Percentiles rank a stretch among this genome's conserved stretches.
phyloP scores from a whole-genome alignment of 2,113 vertebrate species.

The Poecilia latipinna region DNA sequence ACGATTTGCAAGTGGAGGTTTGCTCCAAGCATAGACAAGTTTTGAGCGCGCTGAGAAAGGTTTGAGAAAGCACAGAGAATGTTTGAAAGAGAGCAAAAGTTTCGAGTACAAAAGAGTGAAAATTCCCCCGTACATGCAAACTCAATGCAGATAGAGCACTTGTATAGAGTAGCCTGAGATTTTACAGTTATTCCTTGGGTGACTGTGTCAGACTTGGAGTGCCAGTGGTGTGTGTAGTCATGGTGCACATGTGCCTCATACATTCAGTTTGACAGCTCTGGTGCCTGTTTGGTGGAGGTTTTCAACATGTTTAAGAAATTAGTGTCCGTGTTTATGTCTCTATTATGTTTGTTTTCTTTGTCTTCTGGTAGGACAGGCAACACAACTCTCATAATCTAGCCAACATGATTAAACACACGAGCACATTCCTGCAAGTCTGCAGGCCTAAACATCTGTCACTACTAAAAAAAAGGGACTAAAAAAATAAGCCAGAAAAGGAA shows the following conservation, averaged over 20 bases:
- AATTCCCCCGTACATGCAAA: too few species aligned
- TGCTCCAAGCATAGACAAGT: too few species aligned
- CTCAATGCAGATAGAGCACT: too few species aligned
- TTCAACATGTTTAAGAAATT: neutral
- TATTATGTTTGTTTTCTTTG: slow-evolving; percentile 1
- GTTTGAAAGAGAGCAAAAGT: too few species aligned
- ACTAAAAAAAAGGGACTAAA: neutral
- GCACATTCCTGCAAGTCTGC: slow-evolving; percentile 49
- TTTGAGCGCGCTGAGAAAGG: too few species aligned
- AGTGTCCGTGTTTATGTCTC: neutral
- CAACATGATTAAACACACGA: slow-evolving; percentile 54
- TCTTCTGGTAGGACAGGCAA: slow-evolving; percentile 3
- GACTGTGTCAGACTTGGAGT: neutral
- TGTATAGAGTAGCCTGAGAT: too few species aligned
- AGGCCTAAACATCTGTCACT: slow-evolving; percentile 34
- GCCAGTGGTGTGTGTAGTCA: neutral
- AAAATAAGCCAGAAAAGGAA: slow-evolving; percentile 14
- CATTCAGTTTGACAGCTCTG: neutral
- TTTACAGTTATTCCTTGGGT: neutral
- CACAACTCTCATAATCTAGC: neutral
- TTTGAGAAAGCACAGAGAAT: too few species aligned
- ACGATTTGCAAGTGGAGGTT: too few species aligned
- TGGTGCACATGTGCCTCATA: neutral
- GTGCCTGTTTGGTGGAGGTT: neutral
- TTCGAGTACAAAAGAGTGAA: too few species aligned